Percentiles rank a stretch among this genome's conserved stretches.
Conservation (phyloP, 2,113 vertebrate genomes). For the Prunella fulvescens region DNA sequence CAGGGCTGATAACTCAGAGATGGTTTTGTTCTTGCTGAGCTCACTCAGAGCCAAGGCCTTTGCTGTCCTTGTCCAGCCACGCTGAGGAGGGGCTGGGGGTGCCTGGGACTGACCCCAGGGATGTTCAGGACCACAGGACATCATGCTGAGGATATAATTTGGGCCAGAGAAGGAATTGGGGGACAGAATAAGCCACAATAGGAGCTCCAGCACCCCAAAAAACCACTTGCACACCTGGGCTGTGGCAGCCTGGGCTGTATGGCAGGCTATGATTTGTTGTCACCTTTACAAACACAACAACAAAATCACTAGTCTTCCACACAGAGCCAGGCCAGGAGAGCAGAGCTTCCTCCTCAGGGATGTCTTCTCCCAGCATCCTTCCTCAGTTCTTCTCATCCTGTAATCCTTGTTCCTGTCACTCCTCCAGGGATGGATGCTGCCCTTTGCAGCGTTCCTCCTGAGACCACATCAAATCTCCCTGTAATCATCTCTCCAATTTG, state of each 20-base stretch:
- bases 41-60: background rate
- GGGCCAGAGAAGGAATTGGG: background rate
- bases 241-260: conserved; percentile 57
- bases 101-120: background rate
- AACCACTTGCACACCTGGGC: background rate
- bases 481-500: background rate
- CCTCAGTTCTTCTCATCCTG: background rate
- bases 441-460: background rate
- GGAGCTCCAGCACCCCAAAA: background rate
- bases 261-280: conserved; percentile 89
- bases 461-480: background rate
- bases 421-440: background rate
- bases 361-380: background rate
- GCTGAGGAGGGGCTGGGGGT: background rate
- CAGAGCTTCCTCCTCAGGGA: background rate
- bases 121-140: background rate
- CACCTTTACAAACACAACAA: conserved; percentile 76
- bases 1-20: background rate
- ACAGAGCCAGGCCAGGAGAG: conserved; percentile 66
- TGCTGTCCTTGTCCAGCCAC: background rate
- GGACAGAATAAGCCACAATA: fast-evolving
- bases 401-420: background rate
- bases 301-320: conserved; percentile 93
- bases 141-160: background rate
- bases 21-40: background rate